Conservation (phyloP, 2,888 invertebrate species). For the Aleiodes alternator region DNA sequence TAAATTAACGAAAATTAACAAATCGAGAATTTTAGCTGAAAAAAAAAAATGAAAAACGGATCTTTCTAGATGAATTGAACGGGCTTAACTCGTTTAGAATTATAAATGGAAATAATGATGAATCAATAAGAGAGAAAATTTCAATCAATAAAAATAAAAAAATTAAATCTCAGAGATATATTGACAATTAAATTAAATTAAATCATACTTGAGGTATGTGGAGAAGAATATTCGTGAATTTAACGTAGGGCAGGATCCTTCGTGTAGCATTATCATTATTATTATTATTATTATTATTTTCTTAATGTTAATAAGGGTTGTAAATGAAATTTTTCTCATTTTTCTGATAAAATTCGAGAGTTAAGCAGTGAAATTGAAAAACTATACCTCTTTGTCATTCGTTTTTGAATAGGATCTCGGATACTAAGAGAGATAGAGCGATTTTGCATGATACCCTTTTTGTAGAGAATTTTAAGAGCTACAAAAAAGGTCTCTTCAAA, state of each 20-base stretch:
- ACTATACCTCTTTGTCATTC: too few relatives aligned
- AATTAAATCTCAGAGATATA: slow-evolving; percentile 24
- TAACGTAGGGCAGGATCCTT: slow-evolving; percentile 27
- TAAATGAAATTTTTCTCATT: too few relatives aligned
- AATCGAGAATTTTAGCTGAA: slow-evolving; percentile 1
- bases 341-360: too few relatives aligned
- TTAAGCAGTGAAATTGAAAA: too few relatives aligned
- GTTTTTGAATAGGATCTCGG: too few relatives aligned
- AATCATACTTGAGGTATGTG: background rate
- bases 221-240: background rate
- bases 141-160: background rate
- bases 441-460: too few relatives aligned
- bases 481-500: too few relatives aligned
- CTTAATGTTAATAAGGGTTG: too few relatives aligned
- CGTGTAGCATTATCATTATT: background rate
- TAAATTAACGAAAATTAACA: background rate
- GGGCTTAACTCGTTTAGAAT: slow-evolving; percentile 11
- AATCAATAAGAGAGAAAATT: slow-evolving; percentile 1
- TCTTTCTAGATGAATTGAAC: slow-evolving; percentile 15
- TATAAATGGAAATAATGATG: slow-evolving; percentile 1
- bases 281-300: background rate
- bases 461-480: too few relatives aligned
- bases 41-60: background rate
- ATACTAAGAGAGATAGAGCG: too few relatives aligned
- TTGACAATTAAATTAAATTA: background rate